Conservation (phyloP, 2,797 vertebrate species). For the Cottoperca gobio region DNA sequence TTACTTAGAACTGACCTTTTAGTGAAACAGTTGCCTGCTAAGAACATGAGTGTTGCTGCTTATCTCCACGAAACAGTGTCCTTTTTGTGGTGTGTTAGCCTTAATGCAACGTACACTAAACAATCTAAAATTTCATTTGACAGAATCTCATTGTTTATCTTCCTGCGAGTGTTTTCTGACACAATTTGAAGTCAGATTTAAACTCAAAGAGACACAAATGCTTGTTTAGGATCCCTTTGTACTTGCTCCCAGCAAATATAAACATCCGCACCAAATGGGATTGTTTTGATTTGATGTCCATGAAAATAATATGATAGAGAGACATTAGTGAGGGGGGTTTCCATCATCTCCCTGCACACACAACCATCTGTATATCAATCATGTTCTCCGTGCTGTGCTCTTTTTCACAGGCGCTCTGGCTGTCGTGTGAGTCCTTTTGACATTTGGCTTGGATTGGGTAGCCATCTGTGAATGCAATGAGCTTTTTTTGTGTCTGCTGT, state of each 20-base stretch:
- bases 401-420: conserved; percentile 65
- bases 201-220: conserved; percentile 20
- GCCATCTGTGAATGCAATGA: conserved; percentile 78
- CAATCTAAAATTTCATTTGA: conserved; percentile 18
- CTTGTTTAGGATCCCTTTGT: conserved; percentile 23
- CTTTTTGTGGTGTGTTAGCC: conserved; percentile 3
- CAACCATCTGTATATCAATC: conserved; percentile 61
- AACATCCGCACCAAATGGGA: conserved; percentile 26
- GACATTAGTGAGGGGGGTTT: conserved; percentile 49
- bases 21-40: conserved; percentile 8
- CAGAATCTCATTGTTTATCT: conserved; percentile 30
- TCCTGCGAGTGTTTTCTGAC: conserved; percentile 2
- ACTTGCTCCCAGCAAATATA: conserved; percentile 30
- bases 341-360: conserved; percentile 53
- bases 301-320: conserved; percentile 51
- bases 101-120: background rate
- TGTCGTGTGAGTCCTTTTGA: conserved; percentile 68
- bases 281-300: conserved; percentile 30
- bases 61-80: conserved; percentile 15
- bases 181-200: conserved; percentile 12
- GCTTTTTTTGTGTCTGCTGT: conserved; percentile 56
- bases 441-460: conserved; percentile 75
- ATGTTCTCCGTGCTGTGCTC: conserved; percentile 20
- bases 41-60: conserved; percentile 1
- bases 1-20: conserved; percentile 61